These are phyloP conservation scores for Drosophila sucinea DNA, from an alignment of 1,140 invertebrate species.

Conservation along the genomic window DNA sequence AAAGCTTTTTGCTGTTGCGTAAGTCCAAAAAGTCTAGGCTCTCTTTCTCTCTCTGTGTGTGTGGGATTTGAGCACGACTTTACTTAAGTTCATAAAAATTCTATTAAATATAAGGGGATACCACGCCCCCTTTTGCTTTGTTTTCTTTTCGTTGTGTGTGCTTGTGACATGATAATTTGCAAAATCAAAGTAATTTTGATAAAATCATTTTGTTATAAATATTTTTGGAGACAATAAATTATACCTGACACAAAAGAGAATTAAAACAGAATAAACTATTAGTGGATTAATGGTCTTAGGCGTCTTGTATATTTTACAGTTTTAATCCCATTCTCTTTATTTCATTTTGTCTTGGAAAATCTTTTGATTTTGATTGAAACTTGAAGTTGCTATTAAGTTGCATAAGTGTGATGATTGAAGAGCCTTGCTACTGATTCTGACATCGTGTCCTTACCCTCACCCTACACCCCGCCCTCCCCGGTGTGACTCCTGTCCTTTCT, in stretches of 20 bases:
- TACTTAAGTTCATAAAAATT: constrained; percentile 81
- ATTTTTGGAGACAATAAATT: not conserved
- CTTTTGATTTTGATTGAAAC: not conserved
- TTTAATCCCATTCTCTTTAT: not conserved
- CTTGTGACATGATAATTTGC: constrained; percentile 1
- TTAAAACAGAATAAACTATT: too few species aligned
- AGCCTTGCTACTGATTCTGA: not conserved
- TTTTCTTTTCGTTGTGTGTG: not conserved
- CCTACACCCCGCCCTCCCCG: not conserved
- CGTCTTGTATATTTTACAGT: not conserved
- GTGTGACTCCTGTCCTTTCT: constrained; percentile 28
- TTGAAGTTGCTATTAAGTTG: not conserved
- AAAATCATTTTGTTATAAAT: not conserved
- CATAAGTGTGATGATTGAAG: not conserved
- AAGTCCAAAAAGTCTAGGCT: constrained; percentile 69
- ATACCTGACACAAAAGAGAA: too few species aligned
- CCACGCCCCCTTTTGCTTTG: constrained; percentile 36
- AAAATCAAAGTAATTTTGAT: constrained; percentile 1
- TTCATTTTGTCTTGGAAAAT: not conserved
- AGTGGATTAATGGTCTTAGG: too few species aligned
- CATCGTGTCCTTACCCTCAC: not conserved
- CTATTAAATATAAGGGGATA: constrained; percentile 63
- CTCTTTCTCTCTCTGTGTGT: constrained; percentile 58
- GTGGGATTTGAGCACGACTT: constrained; percentile 78
- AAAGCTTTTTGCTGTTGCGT: constrained; percentile 81